A percentile compares a stretch with the other conserved stretches of the same genome.
Conservation (phyloP, 2,888 invertebrate genomes). For the Hydriomena furcata region DNA sequence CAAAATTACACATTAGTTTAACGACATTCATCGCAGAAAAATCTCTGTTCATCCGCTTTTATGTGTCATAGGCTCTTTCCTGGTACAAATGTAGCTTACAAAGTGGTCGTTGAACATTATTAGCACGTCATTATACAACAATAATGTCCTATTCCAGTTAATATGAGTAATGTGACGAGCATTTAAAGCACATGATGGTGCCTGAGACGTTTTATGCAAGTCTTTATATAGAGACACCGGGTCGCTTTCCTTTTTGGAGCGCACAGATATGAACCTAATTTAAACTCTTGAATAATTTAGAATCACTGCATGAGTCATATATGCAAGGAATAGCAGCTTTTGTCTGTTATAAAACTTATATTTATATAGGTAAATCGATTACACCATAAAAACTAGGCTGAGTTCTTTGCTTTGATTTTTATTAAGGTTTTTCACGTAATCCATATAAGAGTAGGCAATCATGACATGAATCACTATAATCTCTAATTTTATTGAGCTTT, state of each 20-base stretch:
- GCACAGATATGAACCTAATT: not conserved
- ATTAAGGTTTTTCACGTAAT: too few relatives aligned
- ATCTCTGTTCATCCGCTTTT: slow-evolving; percentile 68
- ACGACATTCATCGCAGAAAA: slow-evolving; percentile 71
- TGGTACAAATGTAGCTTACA: slow-evolving; percentile 41
- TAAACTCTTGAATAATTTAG: not conserved
- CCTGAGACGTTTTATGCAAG: not conserved
- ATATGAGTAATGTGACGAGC: slow-evolving; percentile 21
- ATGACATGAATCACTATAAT: too few relatives aligned
- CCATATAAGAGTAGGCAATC: too few relatives aligned
- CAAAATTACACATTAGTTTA: slow-evolving; percentile 71
- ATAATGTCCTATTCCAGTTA: slow-evolving; percentile 22
- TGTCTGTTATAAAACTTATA: too few relatives aligned
- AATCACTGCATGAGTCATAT: too few relatives aligned
- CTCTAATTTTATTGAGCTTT: too few relatives aligned
- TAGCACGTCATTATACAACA: slow-evolving; percentile 23
- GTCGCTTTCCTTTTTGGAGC: not conserved
- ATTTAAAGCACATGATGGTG: slow-evolving; percentile 4
- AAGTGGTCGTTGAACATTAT: slow-evolving; percentile 25
- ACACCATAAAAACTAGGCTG: too few relatives aligned
- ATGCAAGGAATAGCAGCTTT: too few relatives aligned
- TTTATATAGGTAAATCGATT: too few relatives aligned
- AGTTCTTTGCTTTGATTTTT: too few relatives aligned
- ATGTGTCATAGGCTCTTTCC: slow-evolving; percentile 63
- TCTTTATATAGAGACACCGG: slow-evolving; percentile 1